Evolutionary conservation across 2,797 vertebrate species (phyloP).

Genomic region (Anabas testudineus): DNA sequence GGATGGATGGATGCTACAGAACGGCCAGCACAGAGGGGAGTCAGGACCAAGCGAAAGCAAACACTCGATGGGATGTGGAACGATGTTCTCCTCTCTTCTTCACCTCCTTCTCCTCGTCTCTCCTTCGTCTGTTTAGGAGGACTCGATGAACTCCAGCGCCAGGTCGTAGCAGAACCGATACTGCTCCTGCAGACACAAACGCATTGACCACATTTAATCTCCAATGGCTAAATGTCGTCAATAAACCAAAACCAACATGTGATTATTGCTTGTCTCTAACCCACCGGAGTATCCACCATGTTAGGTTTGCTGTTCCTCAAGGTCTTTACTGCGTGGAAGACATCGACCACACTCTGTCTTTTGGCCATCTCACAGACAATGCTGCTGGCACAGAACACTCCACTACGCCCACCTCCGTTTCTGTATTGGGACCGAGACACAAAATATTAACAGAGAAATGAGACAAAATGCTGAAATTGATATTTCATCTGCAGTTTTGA

Average conservation of each 20-base stretch:
- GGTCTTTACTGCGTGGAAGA: conserved; percentile 98
- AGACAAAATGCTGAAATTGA: conserved; percentile 3
- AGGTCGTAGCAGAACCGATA: conserved; percentile 99
- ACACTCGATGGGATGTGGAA: conserved; percentile 53
- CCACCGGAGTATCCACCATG: conserved; percentile 98
- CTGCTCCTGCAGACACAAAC: conserved; percentile 88
- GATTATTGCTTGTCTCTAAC: conserved; percentile 61
- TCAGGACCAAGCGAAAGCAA: conserved; percentile 54
- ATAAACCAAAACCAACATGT: too few relatives aligned
- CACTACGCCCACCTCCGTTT: conserved; percentile 96
- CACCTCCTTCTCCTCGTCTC: conserved; percentile 39
- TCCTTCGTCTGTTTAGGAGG: conserved; percentile 87
- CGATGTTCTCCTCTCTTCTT: conserved; percentile 50
- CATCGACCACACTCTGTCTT: conserved; percentile 96
- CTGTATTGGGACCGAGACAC: conserved; percentile 71
- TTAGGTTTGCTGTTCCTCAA: conserved; percentile 98
- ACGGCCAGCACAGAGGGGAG: conserved; percentile 49
- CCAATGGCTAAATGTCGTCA: too few relatives aligned
- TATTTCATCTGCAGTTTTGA: not conserved
- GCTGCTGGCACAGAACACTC: conserved; percentile 96
- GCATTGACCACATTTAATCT: not conserved
- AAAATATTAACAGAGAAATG: not conserved
- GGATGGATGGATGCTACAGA: conserved; percentile 57
- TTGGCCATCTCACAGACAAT: conserved; percentile 99
- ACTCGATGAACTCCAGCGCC: conserved; percentile 95